Conservation (phyloP, 2,888 invertebrate genomes). For the Lasioglossum vierecki region DNA sequence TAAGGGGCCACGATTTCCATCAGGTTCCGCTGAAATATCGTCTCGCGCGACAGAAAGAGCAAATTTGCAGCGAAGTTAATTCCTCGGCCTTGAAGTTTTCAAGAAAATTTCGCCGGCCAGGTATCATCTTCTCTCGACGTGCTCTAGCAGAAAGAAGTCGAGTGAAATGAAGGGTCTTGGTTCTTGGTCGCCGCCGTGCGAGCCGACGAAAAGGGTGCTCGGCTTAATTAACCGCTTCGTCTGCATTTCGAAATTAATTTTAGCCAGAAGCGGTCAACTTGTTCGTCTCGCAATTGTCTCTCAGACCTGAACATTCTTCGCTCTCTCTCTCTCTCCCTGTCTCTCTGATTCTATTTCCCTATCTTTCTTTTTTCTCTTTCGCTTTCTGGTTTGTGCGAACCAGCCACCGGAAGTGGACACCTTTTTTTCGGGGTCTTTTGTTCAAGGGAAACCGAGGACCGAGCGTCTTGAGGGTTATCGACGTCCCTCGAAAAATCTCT, state of each 20-base stretch:
- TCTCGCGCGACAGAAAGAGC: background rate
- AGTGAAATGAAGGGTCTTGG: slow-evolving; percentile 27
- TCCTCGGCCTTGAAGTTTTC: background rate
- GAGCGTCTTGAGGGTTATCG: background rate
- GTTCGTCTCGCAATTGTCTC: background rate
- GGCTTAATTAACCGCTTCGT: slow-evolving; percentile 69
- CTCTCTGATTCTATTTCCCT: background rate
- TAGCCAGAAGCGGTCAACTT: slow-evolving; percentile 40
- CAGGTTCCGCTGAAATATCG: background rate
- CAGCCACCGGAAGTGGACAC: slow-evolving; percentile 1
- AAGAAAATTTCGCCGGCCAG: background rate
- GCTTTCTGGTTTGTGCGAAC: background rate
- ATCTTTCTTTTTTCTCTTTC: background rate
- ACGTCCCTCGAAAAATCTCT: background rate
- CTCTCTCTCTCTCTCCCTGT: background rate
- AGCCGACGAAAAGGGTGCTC: slow-evolving; percentile 58
- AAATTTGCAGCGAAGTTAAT: background rate
- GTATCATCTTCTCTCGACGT: background rate
- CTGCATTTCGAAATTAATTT: slow-evolving; percentile 66
- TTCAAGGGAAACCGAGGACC: background rate
- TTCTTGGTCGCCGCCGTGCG: slow-evolving; percentile 37
- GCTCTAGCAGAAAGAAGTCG: background rate
- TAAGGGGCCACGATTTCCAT: background rate
- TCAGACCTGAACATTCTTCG: background rate
- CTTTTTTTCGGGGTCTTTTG: slow-evolving; percentile 1